These are phyloP conservation scores for Callocephalon fimbriatum DNA, from an alignment of 2,113 vertebrate genomes.

Conservation along the genomic window DNA sequence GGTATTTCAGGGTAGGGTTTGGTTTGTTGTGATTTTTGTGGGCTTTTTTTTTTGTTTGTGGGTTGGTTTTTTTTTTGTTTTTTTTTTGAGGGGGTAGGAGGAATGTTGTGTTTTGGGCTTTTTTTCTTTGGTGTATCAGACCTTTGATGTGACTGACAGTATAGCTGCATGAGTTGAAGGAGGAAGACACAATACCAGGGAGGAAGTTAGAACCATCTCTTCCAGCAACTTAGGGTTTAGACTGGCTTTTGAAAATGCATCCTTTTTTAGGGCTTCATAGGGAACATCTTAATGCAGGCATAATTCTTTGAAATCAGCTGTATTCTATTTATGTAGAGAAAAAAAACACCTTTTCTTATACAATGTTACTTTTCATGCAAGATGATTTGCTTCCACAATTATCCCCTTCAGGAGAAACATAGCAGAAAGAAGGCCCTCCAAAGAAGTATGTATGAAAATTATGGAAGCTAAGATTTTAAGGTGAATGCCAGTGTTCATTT, in stretches of 20 bases:
- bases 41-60: not conserved
- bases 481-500: not conserved
- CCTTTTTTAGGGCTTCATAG: not conserved
- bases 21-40: not conserved
- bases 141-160: not conserved
- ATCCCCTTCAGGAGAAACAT: not conserved
- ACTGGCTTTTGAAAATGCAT: not conserved
- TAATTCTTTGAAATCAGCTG: not conserved
- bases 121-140: not conserved
- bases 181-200: not conserved
- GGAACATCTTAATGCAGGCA: not conserved
- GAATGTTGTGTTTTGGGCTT: not conserved
- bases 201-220: not conserved
- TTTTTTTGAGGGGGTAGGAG: accelerated
- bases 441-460: not conserved
- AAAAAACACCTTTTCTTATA: not conserved
- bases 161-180: not conserved
- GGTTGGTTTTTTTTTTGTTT: not conserved
- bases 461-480: not conserved
- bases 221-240: not conserved
- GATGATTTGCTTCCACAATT: not conserved
- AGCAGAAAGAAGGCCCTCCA: not conserved
- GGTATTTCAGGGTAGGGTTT: not conserved
- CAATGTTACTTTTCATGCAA: not conserved
- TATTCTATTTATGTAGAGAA: not conserved